Percentiles rank a stretch among this genome's conserved stretches.
Conservation (phyloP, 2,113 vertebrate species). For the human region GRCh38 chr6:97588501-97589000, state of each 20-base stretch:
- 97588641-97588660: not conserved
- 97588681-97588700: not conserved
- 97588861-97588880: not conserved
- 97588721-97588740: not conserved
- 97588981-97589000: constrained; percentile 11
- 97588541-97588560: not conserved
- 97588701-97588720: not conserved
- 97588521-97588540: not conserved
- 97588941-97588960: constrained; percentile 1
- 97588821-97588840: not conserved
- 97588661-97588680: not conserved
- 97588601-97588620: not conserved
- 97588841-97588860: not conserved
- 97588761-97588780: not conserved
- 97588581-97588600: not conserved
- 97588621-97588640: not conserved
- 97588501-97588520: not conserved
- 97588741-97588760: not conserved
- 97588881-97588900: not conserved
- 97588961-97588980: not conserved
- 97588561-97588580: not conserved
- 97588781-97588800: constrained; percentile 2
- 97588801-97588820: not conserved
- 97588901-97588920: not conserved
- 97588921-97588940: not conserved